A percentile compares a stretch with the other conserved stretches of the same genome.
Conservation (phyloP, 2,888 invertebrate species). For the Tinea semifulvella region DNA sequence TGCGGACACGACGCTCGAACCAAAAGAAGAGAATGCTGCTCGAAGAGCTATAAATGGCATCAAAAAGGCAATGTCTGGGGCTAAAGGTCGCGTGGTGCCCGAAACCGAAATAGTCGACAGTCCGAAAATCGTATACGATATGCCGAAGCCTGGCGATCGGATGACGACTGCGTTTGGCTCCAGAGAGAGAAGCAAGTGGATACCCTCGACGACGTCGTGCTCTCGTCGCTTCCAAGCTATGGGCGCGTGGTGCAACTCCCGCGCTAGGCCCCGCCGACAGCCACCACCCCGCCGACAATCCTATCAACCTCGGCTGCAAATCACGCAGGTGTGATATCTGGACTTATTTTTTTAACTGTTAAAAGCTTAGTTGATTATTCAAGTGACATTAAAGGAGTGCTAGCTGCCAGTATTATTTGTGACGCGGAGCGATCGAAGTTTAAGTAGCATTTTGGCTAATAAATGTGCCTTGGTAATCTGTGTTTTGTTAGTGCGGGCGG, state of each 20-base stretch:
- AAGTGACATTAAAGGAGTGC: not conserved
- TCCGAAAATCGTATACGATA: slow-evolving; percentile 54
- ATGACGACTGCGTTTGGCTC: slow-evolving; percentile 55
- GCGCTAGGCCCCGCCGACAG: slow-evolving; percentile 32
- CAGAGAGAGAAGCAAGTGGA: slow-evolving; percentile 39
- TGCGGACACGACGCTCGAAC: slow-evolving; percentile 26
- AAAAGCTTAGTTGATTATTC: not conserved
- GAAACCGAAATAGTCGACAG: slow-evolving; percentile 41
- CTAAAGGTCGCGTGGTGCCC: slow-evolving; percentile 49
- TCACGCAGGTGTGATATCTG: slow-evolving; percentile 55
- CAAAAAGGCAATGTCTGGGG: slow-evolving; percentile 45
- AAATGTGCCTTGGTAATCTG: slow-evolving; percentile 55
- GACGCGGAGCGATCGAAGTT: slow-evolving; percentile 31
- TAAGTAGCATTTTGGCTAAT: slow-evolving; percentile 58
- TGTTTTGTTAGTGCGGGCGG: slow-evolving; percentile 53
- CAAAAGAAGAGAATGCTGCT: slow-evolving; percentile 37
- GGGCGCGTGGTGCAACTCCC: slow-evolving; percentile 35
- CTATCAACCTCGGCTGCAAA: slow-evolving; percentile 46
- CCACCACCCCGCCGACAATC: slow-evolving; percentile 37
- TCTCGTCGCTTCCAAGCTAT: slow-evolving; percentile 35
- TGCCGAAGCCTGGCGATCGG: slow-evolving; percentile 51
- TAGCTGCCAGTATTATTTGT: slow-evolving; percentile 4
- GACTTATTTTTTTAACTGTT: not conserved
- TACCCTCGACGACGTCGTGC: slow-evolving; percentile 40
- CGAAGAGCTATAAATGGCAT: slow-evolving; percentile 41